Evolutionary conservation across 2,888 invertebrate species (phyloP).

Genomic region (Elgonia sp.): DNA sequence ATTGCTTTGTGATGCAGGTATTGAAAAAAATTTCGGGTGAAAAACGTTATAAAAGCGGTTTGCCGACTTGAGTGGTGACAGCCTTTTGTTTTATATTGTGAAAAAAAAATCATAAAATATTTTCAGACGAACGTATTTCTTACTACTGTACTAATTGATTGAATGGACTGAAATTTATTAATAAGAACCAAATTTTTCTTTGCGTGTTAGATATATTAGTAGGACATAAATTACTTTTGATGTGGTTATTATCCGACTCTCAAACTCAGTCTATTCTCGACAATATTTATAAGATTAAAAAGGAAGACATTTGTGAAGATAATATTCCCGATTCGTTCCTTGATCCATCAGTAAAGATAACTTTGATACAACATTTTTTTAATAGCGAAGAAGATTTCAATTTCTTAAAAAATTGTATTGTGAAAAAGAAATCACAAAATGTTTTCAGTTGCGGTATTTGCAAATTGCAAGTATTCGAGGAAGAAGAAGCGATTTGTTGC

Average conservation of each 20-base stretch:
- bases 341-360: background rate
- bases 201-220: no score
- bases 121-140: no score
- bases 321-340: conserved; percentile 5
- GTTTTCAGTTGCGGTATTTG: background rate
- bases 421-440: background rate
- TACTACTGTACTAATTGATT: no score
- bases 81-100: no score
- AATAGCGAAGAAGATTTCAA: background rate
- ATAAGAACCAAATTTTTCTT: no score
- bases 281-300: background rate
- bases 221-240: background rate
- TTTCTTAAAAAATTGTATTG: conserved; percentile 16
- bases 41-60: no score
- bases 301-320: background rate
- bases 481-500: conserved; percentile 4
- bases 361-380: conserved; percentile 3
- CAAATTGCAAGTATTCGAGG: background rate
- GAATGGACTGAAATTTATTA: no score
- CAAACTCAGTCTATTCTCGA: background rate
- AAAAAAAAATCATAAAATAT: no score
- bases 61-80: no score
- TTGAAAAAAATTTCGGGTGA: no score
- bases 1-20: no score
- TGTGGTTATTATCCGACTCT: background rate